Base-by-base conservation (phyloP, 2,113 vertebrate genomes). In the Pterocles orientalis region DNA sequence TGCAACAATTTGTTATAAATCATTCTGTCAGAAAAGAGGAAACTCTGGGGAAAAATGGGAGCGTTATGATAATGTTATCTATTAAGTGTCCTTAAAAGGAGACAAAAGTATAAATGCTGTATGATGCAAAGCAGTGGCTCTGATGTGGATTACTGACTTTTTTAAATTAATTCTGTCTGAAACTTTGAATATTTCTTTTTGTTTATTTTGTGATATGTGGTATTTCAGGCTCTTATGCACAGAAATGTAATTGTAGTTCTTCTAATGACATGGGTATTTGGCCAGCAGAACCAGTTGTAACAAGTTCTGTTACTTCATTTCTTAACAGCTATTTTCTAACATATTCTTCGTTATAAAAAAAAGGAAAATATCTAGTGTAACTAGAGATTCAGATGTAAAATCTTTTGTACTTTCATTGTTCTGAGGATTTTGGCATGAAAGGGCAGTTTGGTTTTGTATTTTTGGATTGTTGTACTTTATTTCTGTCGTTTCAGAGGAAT, bases 141-240 rank as follows among this genome's bases (percentile, higher is more conserved):
- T 66, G 41, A 58, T 73, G 68, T 80, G 86, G 66, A 56, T 70
- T 56, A 3, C 73, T 84, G 93, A 21, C 23, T 76, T 77, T 77
- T 47, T 10, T 43, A 60, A 60, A 86, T 86, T 77, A 60, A 86
- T 90, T 92, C 91, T 89, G 18, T 45, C 36, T 68, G 51, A 66
- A 92, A 88, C 76, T 81, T 87, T 78, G 88, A 82, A 70, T 92
- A 34, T 86, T 90, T 85, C 12, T 50, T 94, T 45, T 69, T 80
- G 47, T 94, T 94, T 81, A 53, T 66, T 87, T 84, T 94, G 43
- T 71, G 75, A 50, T 89, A 86, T n/a, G 90, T 92, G 70, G 91
- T 93, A 89, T 88, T 96, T 94, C 89, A 94, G 57, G 84, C 83
- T 96, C 45, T 83, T 87, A 58, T 24, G 62, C 33, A 19, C 58